These are phyloP conservation scores for Theropithecus gelada DNA, from an alignment of 2,113 vertebrate genomes.

Conservation along the genomic window DNA sequence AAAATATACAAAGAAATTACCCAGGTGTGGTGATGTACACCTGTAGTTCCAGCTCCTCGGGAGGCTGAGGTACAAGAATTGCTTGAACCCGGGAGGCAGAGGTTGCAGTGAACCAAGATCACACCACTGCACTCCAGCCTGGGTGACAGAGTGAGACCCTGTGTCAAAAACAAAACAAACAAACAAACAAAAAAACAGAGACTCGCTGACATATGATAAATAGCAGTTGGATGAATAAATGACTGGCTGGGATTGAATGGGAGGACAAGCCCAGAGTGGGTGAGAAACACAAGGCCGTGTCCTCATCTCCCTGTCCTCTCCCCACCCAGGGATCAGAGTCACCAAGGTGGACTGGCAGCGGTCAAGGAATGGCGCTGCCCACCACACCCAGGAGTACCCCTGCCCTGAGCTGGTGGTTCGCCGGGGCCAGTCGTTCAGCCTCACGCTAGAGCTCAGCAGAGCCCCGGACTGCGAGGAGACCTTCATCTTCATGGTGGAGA, in stretches of 20 bases:
- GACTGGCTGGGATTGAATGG: background rate
- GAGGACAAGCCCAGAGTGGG: fast-evolving
- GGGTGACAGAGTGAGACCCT: too few relatives aligned
- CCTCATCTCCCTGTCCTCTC: background rate
- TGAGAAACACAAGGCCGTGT: fast-evolving
- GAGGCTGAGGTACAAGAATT: too few relatives aligned
- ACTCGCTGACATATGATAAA: too few relatives aligned
- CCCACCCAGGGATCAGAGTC: slow-evolving; percentile 65
- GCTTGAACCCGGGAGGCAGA: too few relatives aligned
- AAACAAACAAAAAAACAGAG: background rate
- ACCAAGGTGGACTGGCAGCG: slow-evolving; percentile 80
- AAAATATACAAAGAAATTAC: too few relatives aligned
- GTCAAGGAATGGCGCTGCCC: slow-evolving; percentile 68
- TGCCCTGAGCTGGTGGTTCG: slow-evolving; percentile 77
- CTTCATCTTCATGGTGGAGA: slow-evolving; percentile 83
- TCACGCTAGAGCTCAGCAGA: slow-evolving; percentile 81
- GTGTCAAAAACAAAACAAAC: too few relatives aligned
- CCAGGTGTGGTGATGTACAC: too few relatives aligned
- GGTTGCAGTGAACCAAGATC: too few relatives aligned
- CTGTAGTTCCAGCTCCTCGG: too few relatives aligned
- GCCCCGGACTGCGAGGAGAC: slow-evolving; percentile 71
- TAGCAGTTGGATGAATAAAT: fast-evolving
- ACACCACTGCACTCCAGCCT: too few relatives aligned
- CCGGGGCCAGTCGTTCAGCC: slow-evolving; percentile 79
- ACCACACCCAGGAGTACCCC: slow-evolving; percentile 82